These are phyloP conservation scores for Ramphastos sulfuratus DNA, from an alignment of 2,113 vertebrate species.

Conservation along the genomic window DNA sequence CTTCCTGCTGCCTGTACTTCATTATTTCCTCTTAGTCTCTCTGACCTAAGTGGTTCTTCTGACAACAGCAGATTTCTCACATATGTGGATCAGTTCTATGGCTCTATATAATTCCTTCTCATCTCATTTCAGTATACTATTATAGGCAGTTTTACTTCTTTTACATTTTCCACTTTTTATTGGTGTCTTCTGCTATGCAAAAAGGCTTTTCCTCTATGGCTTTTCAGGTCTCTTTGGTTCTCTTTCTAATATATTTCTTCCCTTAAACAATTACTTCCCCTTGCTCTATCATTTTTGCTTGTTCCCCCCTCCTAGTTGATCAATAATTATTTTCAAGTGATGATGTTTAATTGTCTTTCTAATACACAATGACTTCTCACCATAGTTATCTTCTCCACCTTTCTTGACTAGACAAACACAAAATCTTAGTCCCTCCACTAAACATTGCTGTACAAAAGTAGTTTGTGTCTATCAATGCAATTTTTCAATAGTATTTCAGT, in stretches of 20 bases:
- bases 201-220: background rate
- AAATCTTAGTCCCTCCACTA: background rate
- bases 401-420: background rate
- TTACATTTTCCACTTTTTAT: background rate
- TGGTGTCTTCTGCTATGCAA: background rate
- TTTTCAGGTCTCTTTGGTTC: background rate
- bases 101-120: background rate
- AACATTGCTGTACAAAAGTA: background rate
- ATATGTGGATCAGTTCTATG: background rate
- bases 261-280: background rate
- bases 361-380: background rate
- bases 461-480: background rate
- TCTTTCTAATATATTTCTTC: background rate
- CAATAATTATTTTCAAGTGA: background rate
- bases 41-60: background rate
- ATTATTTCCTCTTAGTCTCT: conserved; percentile 10
- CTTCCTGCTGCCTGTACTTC: background rate
- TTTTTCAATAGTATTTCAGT: background rate
- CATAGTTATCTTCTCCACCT: background rate
- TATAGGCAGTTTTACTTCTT: background rate
- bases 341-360: background rate
- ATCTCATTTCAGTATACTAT: background rate
- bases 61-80: background rate
- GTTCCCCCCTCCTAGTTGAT: background rate
- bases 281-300: background rate